Percentiles rank a stretch among this genome's conserved stretches.
These are phyloP conservation scores for Neoarius graeffei DNA, from an alignment of 2,113 vertebrate genomes.

Conservation along the genomic window DNA sequence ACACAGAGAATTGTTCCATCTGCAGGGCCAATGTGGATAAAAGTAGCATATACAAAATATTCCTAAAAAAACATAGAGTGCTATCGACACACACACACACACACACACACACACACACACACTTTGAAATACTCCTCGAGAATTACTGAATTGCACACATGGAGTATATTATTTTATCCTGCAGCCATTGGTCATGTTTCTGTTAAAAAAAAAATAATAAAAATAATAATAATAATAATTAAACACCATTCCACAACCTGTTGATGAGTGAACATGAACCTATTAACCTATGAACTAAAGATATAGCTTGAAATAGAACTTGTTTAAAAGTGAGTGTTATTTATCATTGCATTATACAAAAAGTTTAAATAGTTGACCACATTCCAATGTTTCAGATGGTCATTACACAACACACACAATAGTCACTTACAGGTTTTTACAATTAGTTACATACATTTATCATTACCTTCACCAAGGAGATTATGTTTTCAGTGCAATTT, in stretches of 20 bases:
- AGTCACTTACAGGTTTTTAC: neutral
- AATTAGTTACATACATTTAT: neutral
- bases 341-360: neutral
- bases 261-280: neutral
- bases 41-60: neutral
- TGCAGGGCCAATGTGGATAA: neutral
- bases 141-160: neutral
- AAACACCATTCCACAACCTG: neutral
- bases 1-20: neutral
- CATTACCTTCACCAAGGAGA: no score
- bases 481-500: no score
- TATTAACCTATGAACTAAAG: neutral
- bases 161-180: neutral
- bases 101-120: neutral
- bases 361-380: neutral
- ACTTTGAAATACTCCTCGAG: neutral
- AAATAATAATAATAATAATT: neutral
- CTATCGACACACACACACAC: no score
- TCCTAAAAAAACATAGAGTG: neutral
- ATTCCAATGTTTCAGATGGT: neutral
- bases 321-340: conserved; percentile 1
- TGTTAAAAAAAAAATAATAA: neutral
- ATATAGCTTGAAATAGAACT: neutral
- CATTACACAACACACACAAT: neutral
- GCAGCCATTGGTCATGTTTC: neutral